Base-by-base conservation (phyloP, 2,797 vertebrate genomes). In the Hybognathus amarus region DNA sequence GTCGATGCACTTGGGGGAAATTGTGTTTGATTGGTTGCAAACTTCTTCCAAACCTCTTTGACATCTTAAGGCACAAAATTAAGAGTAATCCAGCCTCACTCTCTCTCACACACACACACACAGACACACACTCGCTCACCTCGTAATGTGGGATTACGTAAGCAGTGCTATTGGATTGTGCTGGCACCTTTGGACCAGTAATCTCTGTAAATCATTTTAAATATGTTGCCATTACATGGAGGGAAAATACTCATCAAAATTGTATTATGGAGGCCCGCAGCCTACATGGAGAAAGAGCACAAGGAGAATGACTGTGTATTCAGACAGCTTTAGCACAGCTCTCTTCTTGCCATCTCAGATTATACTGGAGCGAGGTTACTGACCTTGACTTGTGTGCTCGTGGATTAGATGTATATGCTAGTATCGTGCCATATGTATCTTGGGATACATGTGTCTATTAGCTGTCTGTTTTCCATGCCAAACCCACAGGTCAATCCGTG, bases 241-340 rank as follows among this genome's bases (percentile, higher is more conserved):
- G 12, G 40, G 52, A 50, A 92, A 93, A 94, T 94, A n/a, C 92
- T 91, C 88, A 88, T 93, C 90, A 92, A 89, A 93, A 91, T 54
- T 88, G 86, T 87, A 89, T 90, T 91, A 89, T 80, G 83, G 83
- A 38, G 61, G 11, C 20, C 52, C 38, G 45, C 24, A 18, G 27
- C 30, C 30, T 38, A 61, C 12, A 18, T 18, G 71, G n/a, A 70
- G 22, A 68, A 68, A 36, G 27, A 70, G 71, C n/a, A 69, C 24
- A 22, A 42, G 54, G 56, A 77, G 38, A 42, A 59, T 45, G 52
- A 59, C 24, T 30, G 24, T 30, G 24, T 13, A 75, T 64, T 64
- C 75, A 78, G 54, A 30, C 40, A 77, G 59, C 33, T 77, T 78
- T 78, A 64, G 27, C 64, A 36, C 77, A 36, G 77, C n/a, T 56